These are phyloP conservation scores for Oreamnos americanus DNA, from an alignment of 2,113 vertebrate genomes.

Conservation along the genomic window DNA sequence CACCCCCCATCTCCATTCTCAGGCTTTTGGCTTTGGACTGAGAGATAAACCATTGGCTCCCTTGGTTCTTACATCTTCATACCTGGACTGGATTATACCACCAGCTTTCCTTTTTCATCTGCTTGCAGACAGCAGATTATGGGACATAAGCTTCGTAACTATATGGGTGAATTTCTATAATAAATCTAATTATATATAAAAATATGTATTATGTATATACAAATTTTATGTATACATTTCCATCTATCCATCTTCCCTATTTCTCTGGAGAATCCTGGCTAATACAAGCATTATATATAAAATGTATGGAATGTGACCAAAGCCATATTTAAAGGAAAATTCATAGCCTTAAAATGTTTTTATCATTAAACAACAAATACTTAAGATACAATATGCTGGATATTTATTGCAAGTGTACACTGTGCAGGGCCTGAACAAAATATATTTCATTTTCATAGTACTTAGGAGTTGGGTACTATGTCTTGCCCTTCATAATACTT, in stretches of 20 bases:
- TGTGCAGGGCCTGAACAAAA: neutral
- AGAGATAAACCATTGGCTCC: neutral
- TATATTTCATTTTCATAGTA: slow-evolving; percentile 6
- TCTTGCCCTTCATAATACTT: neutral
- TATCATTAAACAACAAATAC: slow-evolving; percentile 36
- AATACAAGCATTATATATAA: neutral
- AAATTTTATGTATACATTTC: neutral
- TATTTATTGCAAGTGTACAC: slow-evolving; percentile 38
- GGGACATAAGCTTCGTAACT: neutral
- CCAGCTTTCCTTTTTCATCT: neutral
- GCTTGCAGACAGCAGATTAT: neutral
- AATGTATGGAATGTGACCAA: slow-evolving; percentile 31
- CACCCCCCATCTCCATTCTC: neutral
- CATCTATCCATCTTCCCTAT: neutral
- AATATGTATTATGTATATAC: neutral
- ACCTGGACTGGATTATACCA: neutral
- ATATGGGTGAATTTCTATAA: neutral
- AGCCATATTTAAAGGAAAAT: slow-evolving; percentile 27
- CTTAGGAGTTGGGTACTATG: neutral
- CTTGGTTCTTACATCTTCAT: neutral
- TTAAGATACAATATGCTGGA: neutral
- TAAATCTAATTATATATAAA: neutral
- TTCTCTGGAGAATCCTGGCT: neutral
- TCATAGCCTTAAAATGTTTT: neutral
- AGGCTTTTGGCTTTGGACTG: neutral